Evolutionary conservation across 2,888 invertebrate genomes (phyloP), one percentile per base, ranked within the genome.

Genomic region (Mythimna loreyi): DNA sequence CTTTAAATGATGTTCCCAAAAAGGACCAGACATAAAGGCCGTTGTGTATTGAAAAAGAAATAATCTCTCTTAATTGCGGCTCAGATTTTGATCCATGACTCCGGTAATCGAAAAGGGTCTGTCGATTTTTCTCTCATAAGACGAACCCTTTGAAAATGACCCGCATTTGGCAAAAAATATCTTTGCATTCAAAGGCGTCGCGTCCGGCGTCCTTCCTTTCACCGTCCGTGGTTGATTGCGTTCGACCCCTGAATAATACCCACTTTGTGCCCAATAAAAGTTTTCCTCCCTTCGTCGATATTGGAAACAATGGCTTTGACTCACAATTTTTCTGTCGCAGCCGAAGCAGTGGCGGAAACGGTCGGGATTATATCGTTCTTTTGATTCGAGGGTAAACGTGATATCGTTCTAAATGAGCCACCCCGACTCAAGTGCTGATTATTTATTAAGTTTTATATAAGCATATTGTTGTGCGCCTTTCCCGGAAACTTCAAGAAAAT

Each of bases 241-340:
- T 91, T 87, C 91, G 89, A 89, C 88, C 91, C 91, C 90, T 93
- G 93, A 94, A 94, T 94, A 93, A 95, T 94, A 92, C 92, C 92
- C 93, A 95, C 95, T 95, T 95, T 94, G 94, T 92, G 92, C 93
- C 91, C 92, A 93, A 95, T 95, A 95, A 94, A 95, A 95, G 90
- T 94, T 94, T 92, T 90, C 94, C 91, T 89, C 90, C 90, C 88
- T 90, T 87, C 87, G 83, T 45, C 84, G 92, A 93, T 93, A 94
- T 95, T 94, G 94, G 93, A 95, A 95, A 95, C 94, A 95, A 95
- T 94, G 90, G 91, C 93, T 94, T 93, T 93, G 93, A 92, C 90
- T 93, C 90, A 90, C 92, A 92, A 94, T 93, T 93, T 93, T 90
- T 92, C 90, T 89, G 89, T 89, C 91, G 87, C 87, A 86, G 85